phyloP scores from a whole-genome alignment of 2,888 invertebrate genomes.

The Altica lythri region DNA sequence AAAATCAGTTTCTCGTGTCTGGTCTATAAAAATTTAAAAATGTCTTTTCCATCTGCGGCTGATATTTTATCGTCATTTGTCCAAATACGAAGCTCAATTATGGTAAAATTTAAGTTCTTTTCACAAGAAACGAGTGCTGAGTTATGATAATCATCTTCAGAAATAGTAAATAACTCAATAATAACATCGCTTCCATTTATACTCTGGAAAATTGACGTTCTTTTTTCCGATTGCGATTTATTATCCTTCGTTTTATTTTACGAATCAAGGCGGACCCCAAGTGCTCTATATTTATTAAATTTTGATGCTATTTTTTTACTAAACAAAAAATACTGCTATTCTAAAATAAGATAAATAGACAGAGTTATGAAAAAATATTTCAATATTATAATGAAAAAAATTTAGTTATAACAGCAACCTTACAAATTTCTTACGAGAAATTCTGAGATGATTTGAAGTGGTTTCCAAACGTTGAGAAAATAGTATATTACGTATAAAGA shows the following conservation, averaged over 20 bases:
- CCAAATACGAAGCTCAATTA: conserved; percentile 1
- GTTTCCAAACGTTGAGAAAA: too few relatives aligned
- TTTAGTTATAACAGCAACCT: too few relatives aligned
- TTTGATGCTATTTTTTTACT: too few relatives aligned
- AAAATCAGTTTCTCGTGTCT: too few relatives aligned
- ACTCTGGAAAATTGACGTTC: conserved; percentile 9
- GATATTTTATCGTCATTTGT: neutral
- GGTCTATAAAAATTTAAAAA: too few relatives aligned
- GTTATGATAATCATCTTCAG: conserved; percentile 5
- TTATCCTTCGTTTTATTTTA: conserved; percentile 10
- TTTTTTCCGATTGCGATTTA: conserved; percentile 4
- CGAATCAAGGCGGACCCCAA: neutral
- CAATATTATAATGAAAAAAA: too few relatives aligned
- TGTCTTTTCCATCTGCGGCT: too few relatives aligned
- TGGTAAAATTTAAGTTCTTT: neutral
- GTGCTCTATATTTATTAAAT: too few relatives aligned
- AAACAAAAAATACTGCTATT: neutral
- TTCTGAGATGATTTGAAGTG: too few relatives aligned
- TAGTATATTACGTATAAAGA: too few relatives aligned
- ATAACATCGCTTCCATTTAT: conserved; percentile 8
- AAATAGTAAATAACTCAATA: conserved; percentile 19
- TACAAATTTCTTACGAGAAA: too few relatives aligned
- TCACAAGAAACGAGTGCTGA: neutral
- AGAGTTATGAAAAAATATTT: neutral
- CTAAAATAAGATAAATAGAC: neutral